Conservation (phyloP, 2,797 vertebrate species). For the Gymnocypris eckloni region DNA sequence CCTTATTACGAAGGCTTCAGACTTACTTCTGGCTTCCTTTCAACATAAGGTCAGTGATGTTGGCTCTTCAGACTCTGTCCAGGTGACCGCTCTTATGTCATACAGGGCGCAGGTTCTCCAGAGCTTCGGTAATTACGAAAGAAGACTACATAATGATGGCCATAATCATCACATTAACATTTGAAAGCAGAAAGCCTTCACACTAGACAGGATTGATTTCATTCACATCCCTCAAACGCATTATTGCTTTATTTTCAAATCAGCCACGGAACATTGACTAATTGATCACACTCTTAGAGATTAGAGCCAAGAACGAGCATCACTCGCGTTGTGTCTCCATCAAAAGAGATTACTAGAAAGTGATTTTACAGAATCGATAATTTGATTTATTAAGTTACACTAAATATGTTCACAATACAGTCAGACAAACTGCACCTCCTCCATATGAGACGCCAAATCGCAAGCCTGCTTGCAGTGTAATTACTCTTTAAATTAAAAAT, state of each 20-base stretch:
- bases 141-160: slow-evolving; percentile 30
- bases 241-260: slow-evolving; percentile 39
- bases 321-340: not conserved
- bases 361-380: not conserved
- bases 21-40: slow-evolving; percentile 12
- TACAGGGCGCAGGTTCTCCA: slow-evolving; percentile 12
- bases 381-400: not conserved
- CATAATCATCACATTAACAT: slow-evolving; percentile 44
- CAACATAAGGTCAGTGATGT: slow-evolving; percentile 16
- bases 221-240: slow-evolving; percentile 24
- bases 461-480: not conserved
- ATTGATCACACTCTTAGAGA: slow-evolving; percentile 13
- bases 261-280: slow-evolving; percentile 9
- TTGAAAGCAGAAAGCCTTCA: slow-evolving; percentile 23
- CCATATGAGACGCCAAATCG: not conserved
- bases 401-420: not conserved
- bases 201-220: slow-evolving; percentile 36
- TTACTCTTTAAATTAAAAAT: slow-evolving; percentile 19
- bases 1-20: slow-evolving; percentile 5
- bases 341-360: not conserved
- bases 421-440: not conserved
- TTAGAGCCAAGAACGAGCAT: not conserved
- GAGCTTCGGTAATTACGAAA: slow-evolving; percentile 28
- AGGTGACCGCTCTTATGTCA: not conserved
- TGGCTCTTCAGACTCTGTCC: slow-evolving; percentile 24